Base-by-base conservation (phyloP, 2,888 invertebrate species). In the Helleia helle region DNA sequence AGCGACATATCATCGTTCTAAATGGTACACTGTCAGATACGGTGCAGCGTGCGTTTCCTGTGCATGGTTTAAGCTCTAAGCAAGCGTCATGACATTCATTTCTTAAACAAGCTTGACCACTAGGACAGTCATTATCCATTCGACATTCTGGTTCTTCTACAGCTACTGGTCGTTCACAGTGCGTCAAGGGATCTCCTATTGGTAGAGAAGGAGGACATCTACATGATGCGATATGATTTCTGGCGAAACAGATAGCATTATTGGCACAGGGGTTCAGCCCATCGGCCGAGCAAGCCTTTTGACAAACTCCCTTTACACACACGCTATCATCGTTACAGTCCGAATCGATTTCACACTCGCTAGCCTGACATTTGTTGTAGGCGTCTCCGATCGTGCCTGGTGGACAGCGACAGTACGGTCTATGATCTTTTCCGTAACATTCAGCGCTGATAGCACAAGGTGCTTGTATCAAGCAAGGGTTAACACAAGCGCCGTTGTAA, bases 1-100 rank as follows among this genome's bases (percentile, higher is more conserved):
- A 95, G 42, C 93, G 92, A 64, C 95, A 96, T 34, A 93, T 91
- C 89, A 96, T 91, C 2, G 95, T 95, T 50, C 95, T 86, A 39
- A 95, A 92, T 13, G 95, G 95, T 27, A 92, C 86, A 44, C 95
- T 94, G 59, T 96, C 93, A 9, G 94, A 86, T 7, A 95, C 95
- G 43, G 90, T 90, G 68, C 96, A 96, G 39, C 89, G 87, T 3
- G 94, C 91, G 40, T 90, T 89, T 42, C 87, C 86, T 36, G 89
- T 86, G 56, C 95, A 96, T 1, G 95, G 95, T 55, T 89, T 89
- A 11, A 94, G 85, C 58, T 88, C 89, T 8, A 77, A 81, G 65
- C 95, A 95, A 15, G 94, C 94, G 69, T 94, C 90, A 6, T 91
- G 89, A 67, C 95, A 95, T 63, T 86, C 87, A 50, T 91, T 90